These are phyloP conservation scores for Bilobella aurantiaca DNA, from an alignment of 1,140 invertebrate species.

Conservation along the genomic window DNA sequence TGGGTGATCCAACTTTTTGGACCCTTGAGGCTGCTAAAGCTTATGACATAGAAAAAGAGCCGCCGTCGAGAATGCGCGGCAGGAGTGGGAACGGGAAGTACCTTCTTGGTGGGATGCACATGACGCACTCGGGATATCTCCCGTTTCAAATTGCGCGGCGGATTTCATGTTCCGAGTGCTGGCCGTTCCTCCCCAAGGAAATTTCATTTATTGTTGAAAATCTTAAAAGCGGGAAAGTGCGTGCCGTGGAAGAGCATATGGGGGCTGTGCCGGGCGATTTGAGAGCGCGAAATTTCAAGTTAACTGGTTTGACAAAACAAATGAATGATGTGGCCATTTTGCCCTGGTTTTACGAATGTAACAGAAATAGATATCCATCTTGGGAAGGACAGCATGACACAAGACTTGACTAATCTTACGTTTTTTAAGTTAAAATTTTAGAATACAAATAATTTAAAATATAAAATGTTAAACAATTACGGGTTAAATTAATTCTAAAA, in stretches of 20 bases:
- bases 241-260: background rate
- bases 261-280: background rate
- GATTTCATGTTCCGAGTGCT: background rate
- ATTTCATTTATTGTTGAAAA: background rate
- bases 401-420: background rate
- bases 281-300: background rate
- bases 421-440: no score
- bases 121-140: constrained; percentile 1
- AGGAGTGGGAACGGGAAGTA: background rate
- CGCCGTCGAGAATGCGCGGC: background rate
- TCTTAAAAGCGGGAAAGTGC: background rate
- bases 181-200: background rate
- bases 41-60: background rate
- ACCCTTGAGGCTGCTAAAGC: background rate
- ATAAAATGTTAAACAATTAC: no score
- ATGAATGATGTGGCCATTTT: constrained; percentile 9
- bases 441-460: no score
- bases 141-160: background rate
- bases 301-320: background rate
- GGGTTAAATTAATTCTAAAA: no score
- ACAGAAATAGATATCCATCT: constrained; percentile 12
- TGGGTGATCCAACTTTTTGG: constrained; percentile 13
- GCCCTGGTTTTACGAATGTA: constrained; percentile 19
- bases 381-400: constrained; percentile 7
- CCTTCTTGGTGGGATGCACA: constrained; percentile 11